These are phyloP conservation scores for Enteromius anoplus DNA, from an alignment of 2,797 vertebrate species.

Conservation along the genomic window DNA sequence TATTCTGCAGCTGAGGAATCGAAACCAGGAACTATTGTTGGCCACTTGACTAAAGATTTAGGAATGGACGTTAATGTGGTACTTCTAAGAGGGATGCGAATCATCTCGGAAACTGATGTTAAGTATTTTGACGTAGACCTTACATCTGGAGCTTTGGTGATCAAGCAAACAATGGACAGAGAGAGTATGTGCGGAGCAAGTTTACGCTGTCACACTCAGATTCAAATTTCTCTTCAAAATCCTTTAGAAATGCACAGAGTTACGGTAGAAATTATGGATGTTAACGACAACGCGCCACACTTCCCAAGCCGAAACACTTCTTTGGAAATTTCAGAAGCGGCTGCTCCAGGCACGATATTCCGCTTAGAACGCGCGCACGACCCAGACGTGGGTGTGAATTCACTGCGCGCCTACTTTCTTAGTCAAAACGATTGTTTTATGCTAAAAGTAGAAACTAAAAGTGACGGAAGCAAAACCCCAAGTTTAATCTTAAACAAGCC, in stretches of 20 bases:
- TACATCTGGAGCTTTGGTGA: slow-evolving; percentile 75
- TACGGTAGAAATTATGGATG: slow-evolving; percentile 81
- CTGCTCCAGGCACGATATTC: slow-evolving; percentile 73
- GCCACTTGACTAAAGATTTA: slow-evolving; percentile 80
- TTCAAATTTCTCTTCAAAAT: slow-evolving; percentile 80
- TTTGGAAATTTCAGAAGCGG: slow-evolving; percentile 79
- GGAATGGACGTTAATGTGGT: slow-evolving; percentile 77
- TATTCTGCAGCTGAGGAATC: slow-evolving; percentile 84
- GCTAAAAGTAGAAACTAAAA: slow-evolving; percentile 77
- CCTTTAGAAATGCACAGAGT: slow-evolving; percentile 80
- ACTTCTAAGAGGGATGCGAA: slow-evolving; percentile 71
- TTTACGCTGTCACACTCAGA: slow-evolving; percentile 74
- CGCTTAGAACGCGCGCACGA: slow-evolving; percentile 81
- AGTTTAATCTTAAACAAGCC: slow-evolving; percentile 79
- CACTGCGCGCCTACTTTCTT: slow-evolving; percentile 76
- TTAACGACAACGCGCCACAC: slow-evolving; percentile 83
- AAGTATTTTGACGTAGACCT: slow-evolving; percentile 79
- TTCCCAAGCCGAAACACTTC: slow-evolving; percentile 72
- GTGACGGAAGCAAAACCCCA: slow-evolving; percentile 80
- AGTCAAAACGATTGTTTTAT: slow-evolving; percentile 76
- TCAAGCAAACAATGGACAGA: slow-evolving; percentile 81
- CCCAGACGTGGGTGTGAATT: slow-evolving; percentile 79
- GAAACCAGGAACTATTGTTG: slow-evolving; percentile 81
- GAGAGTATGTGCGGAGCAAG: slow-evolving; percentile 78
- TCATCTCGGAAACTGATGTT: slow-evolving; percentile 76